A percentile compares a stretch with the other conserved stretches of the same genome.
Conservation (phyloP, 2,888 invertebrate genomes). For the Oscheius sp. region DNA sequence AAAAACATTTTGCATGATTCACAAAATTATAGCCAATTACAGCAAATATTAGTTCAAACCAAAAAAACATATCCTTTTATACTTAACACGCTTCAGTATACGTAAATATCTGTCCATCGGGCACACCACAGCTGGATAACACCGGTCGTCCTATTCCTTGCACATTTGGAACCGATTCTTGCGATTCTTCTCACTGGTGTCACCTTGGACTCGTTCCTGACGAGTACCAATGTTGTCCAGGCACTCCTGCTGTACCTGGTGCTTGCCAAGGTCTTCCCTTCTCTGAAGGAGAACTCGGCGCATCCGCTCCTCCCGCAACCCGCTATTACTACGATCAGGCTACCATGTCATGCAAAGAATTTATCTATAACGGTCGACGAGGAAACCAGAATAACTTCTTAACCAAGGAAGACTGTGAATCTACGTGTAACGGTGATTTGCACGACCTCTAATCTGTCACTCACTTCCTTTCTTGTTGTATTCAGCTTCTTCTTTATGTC, state of each 20-base stretch:
- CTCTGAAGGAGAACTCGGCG: conserved; percentile 46
- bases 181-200: conserved; percentile 62
- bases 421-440: conserved; percentile 61
- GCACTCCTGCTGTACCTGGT: conserved; percentile 56
- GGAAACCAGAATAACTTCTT: conserved; percentile 69
- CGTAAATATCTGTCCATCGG: conserved; percentile 65
- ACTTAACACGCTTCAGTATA: conserved; percentile 47
- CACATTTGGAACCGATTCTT: conserved; percentile 60
- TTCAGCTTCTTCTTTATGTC: conserved; percentile 2
- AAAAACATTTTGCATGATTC: not conserved
- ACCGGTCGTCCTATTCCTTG: conserved; percentile 57
- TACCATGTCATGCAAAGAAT: conserved; percentile 56
- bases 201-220: conserved; percentile 63
- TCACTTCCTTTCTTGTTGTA: conserved; percentile 1
- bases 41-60: not conserved
- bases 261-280: conserved; percentile 59
- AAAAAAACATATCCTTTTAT: not conserved
- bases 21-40: not conserved
- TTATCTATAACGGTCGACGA: conserved; percentile 60
- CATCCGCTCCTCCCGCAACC: conserved; percentile 48
- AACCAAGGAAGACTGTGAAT: conserved; percentile 63
- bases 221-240: conserved; percentile 66
- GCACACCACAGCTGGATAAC: conserved; percentile 57
- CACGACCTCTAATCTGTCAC: conserved; percentile 11
- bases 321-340: conserved; percentile 62